Percentiles rank a stretch among this genome's conserved stretches.
phyloP scores from a whole-genome alignment of 2,113 vertebrate species.

The Stigmatopora argus region DNA sequence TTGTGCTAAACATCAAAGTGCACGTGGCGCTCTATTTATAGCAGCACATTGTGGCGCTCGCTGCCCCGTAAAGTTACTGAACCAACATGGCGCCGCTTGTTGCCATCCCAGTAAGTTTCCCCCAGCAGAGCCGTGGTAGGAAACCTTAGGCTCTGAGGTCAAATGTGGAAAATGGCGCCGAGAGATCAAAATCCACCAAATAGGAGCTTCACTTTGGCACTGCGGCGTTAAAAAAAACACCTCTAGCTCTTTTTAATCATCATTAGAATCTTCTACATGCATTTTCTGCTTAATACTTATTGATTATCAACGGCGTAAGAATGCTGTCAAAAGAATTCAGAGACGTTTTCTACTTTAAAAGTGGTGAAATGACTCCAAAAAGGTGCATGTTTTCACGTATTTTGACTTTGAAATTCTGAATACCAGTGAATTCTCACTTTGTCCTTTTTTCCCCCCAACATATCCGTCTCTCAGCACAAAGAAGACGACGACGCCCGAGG shows the following conservation, averaged over 20 bases:
- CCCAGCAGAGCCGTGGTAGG: not conserved
- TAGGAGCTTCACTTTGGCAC: too few species aligned
- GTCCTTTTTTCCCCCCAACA: constrained; percentile 5
- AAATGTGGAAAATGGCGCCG: too few species aligned
- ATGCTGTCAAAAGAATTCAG: too few species aligned
- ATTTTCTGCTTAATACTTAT: too few species aligned
- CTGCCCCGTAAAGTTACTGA: constrained; percentile 4
- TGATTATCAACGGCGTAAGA: too few species aligned
- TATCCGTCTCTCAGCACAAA: constrained; percentile 12
- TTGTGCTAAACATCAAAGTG: constrained; percentile 8
- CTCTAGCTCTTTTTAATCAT: too few species aligned
- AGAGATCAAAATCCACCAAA: too few species aligned
- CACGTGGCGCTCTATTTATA: not conserved
- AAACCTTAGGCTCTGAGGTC: not conserved
- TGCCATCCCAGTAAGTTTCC: not conserved
- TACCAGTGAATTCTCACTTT: constrained; percentile 17
- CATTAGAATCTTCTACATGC: not conserved
- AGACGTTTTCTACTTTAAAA: too few species aligned
- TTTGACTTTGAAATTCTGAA: not conserved
- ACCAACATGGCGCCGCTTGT: constrained; percentile 21
- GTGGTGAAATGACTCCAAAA: too few species aligned
- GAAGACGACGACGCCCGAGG: not conserved
- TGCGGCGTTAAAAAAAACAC: too few species aligned
- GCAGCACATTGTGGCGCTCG: not conserved
- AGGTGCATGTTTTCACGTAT: too few species aligned